Evolutionary conservation across 2,888 invertebrate genomes (phyloP).

Genomic region (Amitus sp.): DNA sequence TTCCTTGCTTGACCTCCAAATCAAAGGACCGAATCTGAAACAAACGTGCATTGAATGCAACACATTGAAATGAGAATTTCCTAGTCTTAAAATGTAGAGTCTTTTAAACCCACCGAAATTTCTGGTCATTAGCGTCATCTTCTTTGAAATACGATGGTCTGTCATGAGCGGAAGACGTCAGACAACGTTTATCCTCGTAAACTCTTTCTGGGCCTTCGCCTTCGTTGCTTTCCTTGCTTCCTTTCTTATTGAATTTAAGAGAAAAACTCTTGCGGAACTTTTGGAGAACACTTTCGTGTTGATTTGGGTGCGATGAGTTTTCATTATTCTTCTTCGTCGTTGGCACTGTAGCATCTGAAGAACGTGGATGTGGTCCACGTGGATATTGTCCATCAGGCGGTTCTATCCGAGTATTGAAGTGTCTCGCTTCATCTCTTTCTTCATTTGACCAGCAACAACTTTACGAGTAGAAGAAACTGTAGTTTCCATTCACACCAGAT

Average conservation of each 20-base stretch:
- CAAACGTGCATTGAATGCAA: too few relatives aligned
- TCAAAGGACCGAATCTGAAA: slow-evolving; percentile 75
- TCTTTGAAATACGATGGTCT: slow-evolving; percentile 54
- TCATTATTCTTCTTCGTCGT: not conserved
- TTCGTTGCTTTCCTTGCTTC: slow-evolving; percentile 67
- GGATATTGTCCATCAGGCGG: not conserved
- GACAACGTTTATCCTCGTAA: slow-evolving; percentile 37
- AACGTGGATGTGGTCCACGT: not conserved
- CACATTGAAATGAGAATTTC: too few relatives aligned
- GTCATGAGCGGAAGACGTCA: slow-evolving; percentile 41
- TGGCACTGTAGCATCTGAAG: not conserved
- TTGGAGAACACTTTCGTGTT: slow-evolving; percentile 72
- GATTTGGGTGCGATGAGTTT: slow-evolving; percentile 13
- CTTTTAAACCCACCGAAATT: slow-evolving; percentile 61
- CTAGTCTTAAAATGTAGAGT: too few relatives aligned
- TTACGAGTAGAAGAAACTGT: too few relatives aligned
- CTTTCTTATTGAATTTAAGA: slow-evolving; percentile 70
- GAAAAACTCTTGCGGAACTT: slow-evolving; percentile 79
- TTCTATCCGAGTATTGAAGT: not conserved
- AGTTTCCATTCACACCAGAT: too few relatives aligned
- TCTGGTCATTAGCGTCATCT: slow-evolving; percentile 54
- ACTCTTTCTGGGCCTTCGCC: slow-evolving; percentile 55
- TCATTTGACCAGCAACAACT: slow-evolving; percentile 1
- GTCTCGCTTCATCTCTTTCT: not conserved
- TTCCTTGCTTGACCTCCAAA: slow-evolving; percentile 78